Evolutionary conservation across 2,888 invertebrate species (phyloP).

Genomic region (Yponomeuta evonymella): DNA sequence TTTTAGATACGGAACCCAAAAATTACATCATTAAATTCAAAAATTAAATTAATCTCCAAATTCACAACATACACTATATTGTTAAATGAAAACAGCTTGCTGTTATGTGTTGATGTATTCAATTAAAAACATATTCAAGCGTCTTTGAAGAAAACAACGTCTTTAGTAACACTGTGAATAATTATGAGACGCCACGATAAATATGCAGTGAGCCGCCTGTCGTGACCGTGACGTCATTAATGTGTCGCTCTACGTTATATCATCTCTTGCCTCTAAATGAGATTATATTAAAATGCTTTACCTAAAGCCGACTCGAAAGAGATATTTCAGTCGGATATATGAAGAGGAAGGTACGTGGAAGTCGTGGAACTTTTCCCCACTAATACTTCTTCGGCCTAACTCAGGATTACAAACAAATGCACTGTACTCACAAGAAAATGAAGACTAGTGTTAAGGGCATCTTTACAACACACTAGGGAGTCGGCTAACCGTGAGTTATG

Average conservation of each 20-base stretch:
- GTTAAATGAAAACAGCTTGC: background rate
- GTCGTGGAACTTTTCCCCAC: background rate
- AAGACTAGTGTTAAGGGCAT: conserved; percentile 74
- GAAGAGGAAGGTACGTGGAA: background rate
- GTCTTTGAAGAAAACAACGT: conserved; percentile 4
- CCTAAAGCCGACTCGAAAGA: conserved; percentile 17
- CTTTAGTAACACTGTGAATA: conserved; percentile 14
- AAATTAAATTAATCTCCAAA: too few species aligned
- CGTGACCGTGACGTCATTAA: conserved; percentile 13
- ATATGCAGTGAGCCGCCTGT: conserved; percentile 15
- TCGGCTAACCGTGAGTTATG: conserved; percentile 69
- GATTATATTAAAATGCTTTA: background rate
- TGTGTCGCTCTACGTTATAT: conserved; percentile 7
- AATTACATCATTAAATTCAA: too few species aligned
- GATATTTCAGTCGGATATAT: background rate
- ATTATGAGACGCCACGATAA: conserved; percentile 16
- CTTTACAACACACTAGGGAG: conserved; percentile 71
- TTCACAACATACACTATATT: too few species aligned
- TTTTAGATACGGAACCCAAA: background rate
- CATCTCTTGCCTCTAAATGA: conserved; percentile 6
- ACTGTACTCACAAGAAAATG: conserved; percentile 60
- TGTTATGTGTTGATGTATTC: background rate
- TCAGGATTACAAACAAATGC: conserved; percentile 43
- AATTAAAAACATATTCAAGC: background rate
- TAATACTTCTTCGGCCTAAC: conserved; percentile 26